phyloP scores from a whole-genome alignment of 1,140 invertebrate species.

The Bombus turneri region DNA sequence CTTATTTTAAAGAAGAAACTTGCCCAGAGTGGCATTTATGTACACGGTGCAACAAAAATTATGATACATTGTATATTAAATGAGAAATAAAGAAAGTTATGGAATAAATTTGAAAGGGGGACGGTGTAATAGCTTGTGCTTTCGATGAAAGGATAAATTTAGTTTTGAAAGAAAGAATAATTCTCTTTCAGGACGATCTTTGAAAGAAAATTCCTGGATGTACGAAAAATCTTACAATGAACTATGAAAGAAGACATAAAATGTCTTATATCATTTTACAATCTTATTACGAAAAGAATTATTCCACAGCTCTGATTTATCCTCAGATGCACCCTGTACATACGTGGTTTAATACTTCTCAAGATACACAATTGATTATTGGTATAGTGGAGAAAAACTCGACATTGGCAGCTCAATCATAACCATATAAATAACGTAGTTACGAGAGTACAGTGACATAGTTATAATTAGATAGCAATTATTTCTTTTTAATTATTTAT shows the following conservation, averaged over 20 bases:
- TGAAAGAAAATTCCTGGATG: neutral
- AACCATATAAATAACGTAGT: slow-evolving; percentile 34
- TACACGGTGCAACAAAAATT: neutral
- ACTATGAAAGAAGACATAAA: neutral
- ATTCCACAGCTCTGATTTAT: neutral
- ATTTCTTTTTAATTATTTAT: slow-evolving; percentile 26
- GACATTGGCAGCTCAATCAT: slow-evolving; percentile 50
- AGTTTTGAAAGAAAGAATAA: neutral
- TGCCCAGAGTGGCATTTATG: neutral
- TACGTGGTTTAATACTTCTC: neutral
- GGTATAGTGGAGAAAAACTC: slow-evolving; percentile 4
- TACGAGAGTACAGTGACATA: neutral
- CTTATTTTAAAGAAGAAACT: neutral
- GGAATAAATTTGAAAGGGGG: neutral
- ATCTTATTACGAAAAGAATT: neutral
- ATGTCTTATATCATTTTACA: neutral
- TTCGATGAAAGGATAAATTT: neutral
- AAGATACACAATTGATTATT: neutral
- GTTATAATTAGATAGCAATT: slow-evolving; percentile 24
- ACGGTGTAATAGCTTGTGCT: neutral
- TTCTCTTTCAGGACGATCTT: neutral
- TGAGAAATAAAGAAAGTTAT: neutral
- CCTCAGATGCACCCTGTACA: neutral
- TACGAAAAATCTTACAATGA: neutral
- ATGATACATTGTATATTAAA: neutral